Base-by-base conservation (phyloP, 2,797 vertebrate genomes). In the Antrozous pallidus region DNA sequence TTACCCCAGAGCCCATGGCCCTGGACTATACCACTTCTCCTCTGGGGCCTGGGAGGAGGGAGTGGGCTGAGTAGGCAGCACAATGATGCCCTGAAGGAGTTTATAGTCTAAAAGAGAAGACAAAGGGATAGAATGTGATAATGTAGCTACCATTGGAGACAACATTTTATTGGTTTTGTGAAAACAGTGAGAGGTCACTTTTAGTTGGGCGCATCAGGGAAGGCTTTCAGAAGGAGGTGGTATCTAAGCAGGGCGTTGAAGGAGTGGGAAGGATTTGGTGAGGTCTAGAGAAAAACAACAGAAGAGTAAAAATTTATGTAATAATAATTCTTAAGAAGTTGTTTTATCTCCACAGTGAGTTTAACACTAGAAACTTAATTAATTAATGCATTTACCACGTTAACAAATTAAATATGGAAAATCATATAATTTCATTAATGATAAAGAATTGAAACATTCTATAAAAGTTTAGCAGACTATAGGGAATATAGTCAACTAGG, bases 391-490 rank as follows among this genome's bases (percentile, higher is more conserved):
- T 63, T 73, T 78, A 38, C 47, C 24, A 92, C 9, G 26, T 67
- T 90, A 78, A 73, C 24, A 82, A 36, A 69, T 78, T 90, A 86
- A 90, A 49, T 40, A 67, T 85, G 42, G 74, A 81, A 92, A 89
- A 61, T 63, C 20, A 4, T 65, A 51, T 77, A 38, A 31, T 71
- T 58, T 93, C 45, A 56, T 85, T 75, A 80, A 92, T 54, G 22
- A 90, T 31, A 70, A 82, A 51, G 63, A 12, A 47, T 56, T 88
- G 71, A 82, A 94, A 79, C 51, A 91, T 63, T 58, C 18, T 42
- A 38, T 81, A 71, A 73, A 80, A 80, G 36, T 42, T 90, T 38
- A 88, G n/a, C 18, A 91, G 88, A 91, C n/a, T 73, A 78, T n/a
- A 13, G 28, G 11, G 18, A 61, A 80, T 80, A 61, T 14, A 80